Base-by-base conservation (phyloP, 2,888 invertebrate genomes). In the Steromphala cineraria region DNA sequence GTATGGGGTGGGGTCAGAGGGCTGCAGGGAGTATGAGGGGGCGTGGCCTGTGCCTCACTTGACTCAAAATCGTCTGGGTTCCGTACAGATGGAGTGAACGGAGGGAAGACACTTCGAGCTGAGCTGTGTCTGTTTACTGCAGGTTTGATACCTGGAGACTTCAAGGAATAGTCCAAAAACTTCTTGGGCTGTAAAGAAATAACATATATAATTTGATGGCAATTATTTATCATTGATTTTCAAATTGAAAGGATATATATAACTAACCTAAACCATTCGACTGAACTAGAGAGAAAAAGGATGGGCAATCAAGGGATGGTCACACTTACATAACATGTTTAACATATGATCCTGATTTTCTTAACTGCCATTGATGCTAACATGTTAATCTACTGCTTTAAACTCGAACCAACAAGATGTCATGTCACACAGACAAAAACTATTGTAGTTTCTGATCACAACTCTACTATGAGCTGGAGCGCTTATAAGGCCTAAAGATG, bases 61-160 rank as follows among this genome's bases (percentile, higher is more conserved):
- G 90, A 83, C 89, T 94, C 92, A 85, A 92, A 92, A 81, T 93
- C 94, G 83, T 92, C 90, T n/a, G 87, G 86, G 52, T 78, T 85
- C 79, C 87, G 87, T 62, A 84, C 83, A 15, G 93, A 91, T 80
- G 95, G 94, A 85, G 89, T 85, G 52, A 87, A 67, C 67, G 89
- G 86, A 56, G 88, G 85, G 78, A 89, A 86, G 28, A 88, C 84
- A 67, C 84, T 87, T 76, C 88, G 86, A 67, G 87, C 89, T 71
- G 90, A 87, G 36, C 86, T 86, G 62, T 87, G 85, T 17, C 87
- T 86, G 71, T 89, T 87, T 53, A 88, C 82, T 80, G 86, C 85
- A 71, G 97, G 96, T 93, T 98, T 98, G 88, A 98, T 97, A 5
- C 97, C 97, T 0, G 97, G 97, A 53, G 96, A 97, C 94, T 98